Percentiles rank a stretch among this genome's conserved stretches.
phyloP scores from a whole-genome alignment of 2,797 vertebrate genomes.

The Sebastes kiyomatsui region DNA sequence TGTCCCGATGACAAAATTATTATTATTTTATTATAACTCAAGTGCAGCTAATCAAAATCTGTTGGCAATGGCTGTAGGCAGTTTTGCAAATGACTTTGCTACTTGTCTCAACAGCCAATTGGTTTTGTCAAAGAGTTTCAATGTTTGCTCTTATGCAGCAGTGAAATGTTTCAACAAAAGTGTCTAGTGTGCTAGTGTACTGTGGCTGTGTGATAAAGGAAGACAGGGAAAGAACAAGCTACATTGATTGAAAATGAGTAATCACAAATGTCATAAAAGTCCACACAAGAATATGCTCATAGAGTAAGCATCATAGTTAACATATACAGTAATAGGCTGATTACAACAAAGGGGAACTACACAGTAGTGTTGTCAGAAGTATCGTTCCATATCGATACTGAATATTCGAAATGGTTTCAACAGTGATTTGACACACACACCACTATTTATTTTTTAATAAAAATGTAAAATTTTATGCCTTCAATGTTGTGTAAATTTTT shows the following conservation, averaged over 20 bases:
- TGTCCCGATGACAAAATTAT: constrained; percentile 39
- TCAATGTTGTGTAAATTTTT: no score
- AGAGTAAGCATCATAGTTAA: neutral
- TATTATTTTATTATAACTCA: constrained; percentile 35
- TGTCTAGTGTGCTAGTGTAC: neutral
- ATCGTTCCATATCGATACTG: no score
- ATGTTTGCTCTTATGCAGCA: neutral
- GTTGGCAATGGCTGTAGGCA: neutral
- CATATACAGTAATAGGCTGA: neutral
- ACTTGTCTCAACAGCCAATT: constrained; percentile 15
- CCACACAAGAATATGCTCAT: neutral
- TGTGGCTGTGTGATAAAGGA: neutral
- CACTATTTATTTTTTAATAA: no score
- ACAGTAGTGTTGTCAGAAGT: no score
- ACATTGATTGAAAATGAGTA: neutral
- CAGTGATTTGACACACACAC: no score
- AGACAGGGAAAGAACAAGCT: neutral
- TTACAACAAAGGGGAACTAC: neutral
- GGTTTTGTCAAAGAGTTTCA: constrained; percentile 8
- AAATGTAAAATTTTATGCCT: no score
- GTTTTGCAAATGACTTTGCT: constrained; percentile 26
- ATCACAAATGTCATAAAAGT: neutral
- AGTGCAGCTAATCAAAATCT: constrained; percentile 35
- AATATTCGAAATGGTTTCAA: no score
- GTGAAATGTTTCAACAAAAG: neutral